A percentile compares a stretch with the other conserved stretches of the same genome.
phyloP scores from a whole-genome alignment of 2,113 vertebrate genomes.

The Vombatus ursinus region DNA sequence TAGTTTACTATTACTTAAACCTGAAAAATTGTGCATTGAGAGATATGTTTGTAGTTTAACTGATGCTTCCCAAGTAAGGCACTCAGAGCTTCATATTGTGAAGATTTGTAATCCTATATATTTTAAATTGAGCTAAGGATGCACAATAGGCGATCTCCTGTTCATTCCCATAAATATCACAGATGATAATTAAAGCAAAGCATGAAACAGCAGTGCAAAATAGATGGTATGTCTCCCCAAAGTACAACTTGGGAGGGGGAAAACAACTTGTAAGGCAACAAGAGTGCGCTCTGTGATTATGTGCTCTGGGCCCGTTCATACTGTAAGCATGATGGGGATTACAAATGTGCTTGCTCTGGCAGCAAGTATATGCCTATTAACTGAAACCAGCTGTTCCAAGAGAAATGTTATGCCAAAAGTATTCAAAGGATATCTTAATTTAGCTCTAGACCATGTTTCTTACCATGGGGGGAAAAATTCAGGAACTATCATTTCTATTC shows the following conservation, averaged over 20 bases:
- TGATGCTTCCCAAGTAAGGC: slow-evolving; percentile 3
- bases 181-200: slow-evolving; percentile 63
- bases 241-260: slow-evolving; percentile 57
- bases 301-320: slow-evolving; percentile 64
- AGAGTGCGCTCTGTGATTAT: slow-evolving; percentile 37
- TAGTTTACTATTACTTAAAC: not conserved
- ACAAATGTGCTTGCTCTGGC: slow-evolving; percentile 70
- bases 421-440: slow-evolving; percentile 76
- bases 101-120: slow-evolving; percentile 50
- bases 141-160: slow-evolving; percentile 10
- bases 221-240: slow-evolving; percentile 52
- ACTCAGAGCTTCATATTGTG: slow-evolving; percentile 41
- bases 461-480: slow-evolving; percentile 36
- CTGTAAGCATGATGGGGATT: slow-evolving; percentile 56
- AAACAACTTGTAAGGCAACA: slow-evolving; percentile 54
- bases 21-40: slow-evolving; percentile 15
- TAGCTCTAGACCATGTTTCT: slow-evolving; percentile 74
- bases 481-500: slow-evolving; percentile 50
- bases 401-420: slow-evolving; percentile 67
- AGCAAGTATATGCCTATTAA: slow-evolving; percentile 69
- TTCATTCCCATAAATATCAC: slow-evolving; percentile 45
- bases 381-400: slow-evolving; percentile 73
- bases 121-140: slow-evolving; percentile 57
- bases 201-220: slow-evolving; percentile 34
- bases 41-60: slow-evolving; percentile 49